Base-by-base conservation (phyloP, 2,888 invertebrate species). In the Lottia scabra region DNA sequence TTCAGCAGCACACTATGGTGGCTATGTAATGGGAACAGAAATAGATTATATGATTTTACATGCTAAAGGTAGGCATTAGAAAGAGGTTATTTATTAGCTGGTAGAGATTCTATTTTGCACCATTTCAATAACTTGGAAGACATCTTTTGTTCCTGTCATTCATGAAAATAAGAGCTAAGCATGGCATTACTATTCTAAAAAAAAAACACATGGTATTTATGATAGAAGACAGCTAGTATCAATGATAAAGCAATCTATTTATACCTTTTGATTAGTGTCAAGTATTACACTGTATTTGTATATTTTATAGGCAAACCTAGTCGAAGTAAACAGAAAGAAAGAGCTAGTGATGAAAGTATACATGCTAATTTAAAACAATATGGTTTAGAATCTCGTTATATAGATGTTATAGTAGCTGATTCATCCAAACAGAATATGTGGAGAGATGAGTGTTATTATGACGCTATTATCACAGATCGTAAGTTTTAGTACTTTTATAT, bases 41-140 rank as follows among this genome's bases (percentile, higher is more conserved):
- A 97, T 99, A 72, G 98, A 99, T 91, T 99, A 93, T 90, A 92
- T 97, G 90, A 95, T 97, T 93, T 91, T 99, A 5, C 97, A 98
- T 90, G 98, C 94, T 0, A 93, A 83, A 83, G 89, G 90, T 89
- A 77, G 75, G 78, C n/a, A n/a, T 56, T 23, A 19, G 19, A 16
- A 16, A 19, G 19, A 19, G 56, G 19, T 8, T 56, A 1, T n/a
- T n/a, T 8, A 56, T n/a, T 5, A 30, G 2, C 5, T 30, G 30
- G 30, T 30, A 5, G 30, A 5, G 30, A 30, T 5, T 4, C 30
- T 30, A 4, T 30, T 30, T 30, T 30, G 30, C 30, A 30, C 30
- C 30, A 30, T 30, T 30, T 30, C 5, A 5, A 13, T n/a, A n/a
- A n/a, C n/a, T n/a, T n/a, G n/a, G n/a, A n/a, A n/a, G n/a, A n/a